Evolutionary conservation across 2,113 vertebrate genomes (phyloP).

Genomic region (Amphiprion percula): DNA sequence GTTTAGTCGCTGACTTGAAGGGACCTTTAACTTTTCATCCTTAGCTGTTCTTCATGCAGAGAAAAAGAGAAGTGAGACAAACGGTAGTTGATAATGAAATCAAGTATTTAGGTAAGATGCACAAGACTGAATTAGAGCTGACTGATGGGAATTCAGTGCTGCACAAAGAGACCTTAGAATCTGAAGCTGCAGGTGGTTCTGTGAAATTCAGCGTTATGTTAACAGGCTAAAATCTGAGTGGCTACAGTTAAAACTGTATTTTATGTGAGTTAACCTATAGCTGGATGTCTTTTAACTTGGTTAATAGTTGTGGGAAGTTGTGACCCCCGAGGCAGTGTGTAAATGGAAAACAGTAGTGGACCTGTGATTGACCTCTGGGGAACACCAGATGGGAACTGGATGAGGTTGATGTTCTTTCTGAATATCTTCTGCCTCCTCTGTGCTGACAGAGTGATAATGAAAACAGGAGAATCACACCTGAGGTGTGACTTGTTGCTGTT

Average conservation of each 20-base stretch:
- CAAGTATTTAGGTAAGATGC: not conserved
- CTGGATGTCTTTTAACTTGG: too few relatives aligned
- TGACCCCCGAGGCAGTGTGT: not conserved
- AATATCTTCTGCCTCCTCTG: not conserved
- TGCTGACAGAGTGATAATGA: not conserved
- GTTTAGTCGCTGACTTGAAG: not conserved
- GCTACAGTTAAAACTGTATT: too few relatives aligned
- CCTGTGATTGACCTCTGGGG: not conserved
- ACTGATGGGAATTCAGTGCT: not conserved
- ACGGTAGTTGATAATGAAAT: too few relatives aligned
- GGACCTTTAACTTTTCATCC: not conserved
- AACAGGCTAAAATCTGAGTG: too few relatives aligned
- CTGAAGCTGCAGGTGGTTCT: not conserved
- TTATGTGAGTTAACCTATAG: too few relatives aligned
- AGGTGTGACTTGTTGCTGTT: slow-evolving; percentile 5
- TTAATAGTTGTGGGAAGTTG: not conserved
- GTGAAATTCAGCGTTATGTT: too few relatives aligned
- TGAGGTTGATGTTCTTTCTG: not conserved
- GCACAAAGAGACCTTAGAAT: not conserved
- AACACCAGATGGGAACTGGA: not conserved
- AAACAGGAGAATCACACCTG: slow-evolving; percentile 13
- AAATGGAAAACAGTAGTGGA: not conserved
- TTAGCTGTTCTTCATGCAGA: not conserved
- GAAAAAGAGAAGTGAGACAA: not conserved
- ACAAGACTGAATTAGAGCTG: not conserved